Evolutionary conservation across 2,797 vertebrate genomes (phyloP).

Genomic region (Dipus sagitta): DNA sequence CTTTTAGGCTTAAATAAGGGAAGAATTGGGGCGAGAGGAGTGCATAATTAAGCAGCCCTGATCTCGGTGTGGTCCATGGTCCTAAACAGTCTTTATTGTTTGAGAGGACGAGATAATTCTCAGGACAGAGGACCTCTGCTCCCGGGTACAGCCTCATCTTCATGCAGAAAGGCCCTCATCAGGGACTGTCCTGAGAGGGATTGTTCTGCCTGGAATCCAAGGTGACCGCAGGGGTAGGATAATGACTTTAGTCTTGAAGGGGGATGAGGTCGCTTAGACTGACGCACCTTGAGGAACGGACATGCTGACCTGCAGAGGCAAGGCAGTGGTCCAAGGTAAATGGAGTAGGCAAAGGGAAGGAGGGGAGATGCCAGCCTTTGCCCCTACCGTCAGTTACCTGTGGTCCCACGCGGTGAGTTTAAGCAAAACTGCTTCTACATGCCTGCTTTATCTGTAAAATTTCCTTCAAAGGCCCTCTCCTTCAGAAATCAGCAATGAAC

Average conservation of each 20-base stretch:
- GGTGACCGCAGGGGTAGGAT: neutral
- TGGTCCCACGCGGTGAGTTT: neutral
- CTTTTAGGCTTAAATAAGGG: neutral
- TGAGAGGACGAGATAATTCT: neutral
- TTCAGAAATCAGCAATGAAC: neutral
- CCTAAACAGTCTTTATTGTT: neutral
- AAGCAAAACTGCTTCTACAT: neutral
- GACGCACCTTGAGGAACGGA: no score
- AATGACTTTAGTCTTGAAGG: neutral
- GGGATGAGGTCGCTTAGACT: no score
- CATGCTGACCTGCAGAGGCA: neutral
- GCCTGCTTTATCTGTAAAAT: neutral
- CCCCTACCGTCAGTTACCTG: neutral
- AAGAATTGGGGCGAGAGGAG: neutral
- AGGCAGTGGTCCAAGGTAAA: neutral
- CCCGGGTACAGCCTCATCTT: neutral
- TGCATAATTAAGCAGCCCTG: neutral
- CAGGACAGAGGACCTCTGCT: neutral
- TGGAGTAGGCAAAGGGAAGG: neutral
- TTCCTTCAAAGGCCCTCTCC: neutral
- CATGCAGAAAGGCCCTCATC: neutral
- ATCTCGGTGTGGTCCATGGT: neutral
- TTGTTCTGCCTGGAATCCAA: neutral
- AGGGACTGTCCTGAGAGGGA: neutral
- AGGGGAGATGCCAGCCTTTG: neutral